Base-by-base conservation (phyloP, 2,113 vertebrate species). In the Mormyrus lacerda region DNA sequence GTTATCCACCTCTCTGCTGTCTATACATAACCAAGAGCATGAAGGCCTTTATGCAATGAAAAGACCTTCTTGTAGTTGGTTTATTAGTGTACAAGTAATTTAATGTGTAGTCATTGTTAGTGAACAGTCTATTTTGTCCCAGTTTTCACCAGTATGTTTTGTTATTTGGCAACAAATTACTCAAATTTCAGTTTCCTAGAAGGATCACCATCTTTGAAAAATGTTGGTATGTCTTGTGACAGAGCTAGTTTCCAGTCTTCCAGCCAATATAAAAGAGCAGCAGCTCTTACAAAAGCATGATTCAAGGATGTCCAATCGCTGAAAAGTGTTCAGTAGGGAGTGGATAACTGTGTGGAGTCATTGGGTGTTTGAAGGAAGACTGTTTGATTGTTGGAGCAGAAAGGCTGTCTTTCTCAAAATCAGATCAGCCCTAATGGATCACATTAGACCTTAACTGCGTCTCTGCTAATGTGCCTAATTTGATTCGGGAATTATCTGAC, bases 401-500 rank as follows among this genome's bases (percentile, higher is more conserved):
- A 87, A 31, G 51, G 50, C 19, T 31, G 15, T 55, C 85, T 31
- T 47, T 53, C 61, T 69, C 45, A 45, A 61, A 88, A 88, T 88
- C 61, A 73, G 73, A 88, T 88, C 87, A 88, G 24, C 42, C 24
- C 24, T 73, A 88, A 88, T 50, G 53, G 87, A 88, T 73, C 31
- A 35, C 55, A 88, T 88, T 88, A 69, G 58, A 31, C 58, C 61
- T 73, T 44, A 69, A 55, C 87, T 73, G n/a, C 10, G 61, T 48
- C 87, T 88, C 87, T 88, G 61, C 61, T 61, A 73, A 88, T 73
- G 61, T 88, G 35, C 58, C 42, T 88, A 88, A 88, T 88, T 88
- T 88, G 87, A 88, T 88, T 88, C 10, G 3, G 87, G 27, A 65
- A 73, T 73, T 73, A 69, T 69, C 58, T 73, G 61, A 88, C 44